These are phyloP conservation scores for Chelonia mydas DNA, from an alignment of 2,797 vertebrate genomes.

Conservation along the genomic window DNA sequence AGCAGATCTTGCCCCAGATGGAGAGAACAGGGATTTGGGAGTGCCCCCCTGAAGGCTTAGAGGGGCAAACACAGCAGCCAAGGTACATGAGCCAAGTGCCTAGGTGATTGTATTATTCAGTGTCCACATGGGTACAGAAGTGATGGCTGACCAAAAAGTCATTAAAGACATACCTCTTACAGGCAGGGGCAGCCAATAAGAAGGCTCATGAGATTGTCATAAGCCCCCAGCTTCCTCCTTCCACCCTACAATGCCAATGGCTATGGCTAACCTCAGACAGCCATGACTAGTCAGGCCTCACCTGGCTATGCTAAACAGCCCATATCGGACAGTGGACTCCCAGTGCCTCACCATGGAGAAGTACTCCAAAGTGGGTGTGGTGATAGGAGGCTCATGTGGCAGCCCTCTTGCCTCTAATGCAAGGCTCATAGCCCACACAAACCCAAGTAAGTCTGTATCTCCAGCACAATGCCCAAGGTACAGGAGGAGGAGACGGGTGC, in stretches of 20 bases:
- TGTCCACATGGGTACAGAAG: fast-evolving
- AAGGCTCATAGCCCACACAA: not conserved
- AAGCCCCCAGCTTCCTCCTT: not conserved
- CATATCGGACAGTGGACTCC: too few species aligned
- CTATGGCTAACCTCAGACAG: not conserved
- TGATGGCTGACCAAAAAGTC: not conserved
- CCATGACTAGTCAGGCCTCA: not conserved
- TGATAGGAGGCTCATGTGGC: not conserved
- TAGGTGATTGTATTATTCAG: not conserved
- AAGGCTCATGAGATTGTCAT: not conserved
- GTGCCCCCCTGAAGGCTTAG: fast-evolving
- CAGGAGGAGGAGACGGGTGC: not conserved
- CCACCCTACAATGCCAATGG: not conserved
- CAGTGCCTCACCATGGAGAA: not conserved
- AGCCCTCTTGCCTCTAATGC: not conserved
- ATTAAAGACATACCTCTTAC: not conserved
- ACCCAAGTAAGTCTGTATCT: too few species aligned
- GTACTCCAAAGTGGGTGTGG: not conserved
- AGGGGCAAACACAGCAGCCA: not conserved
- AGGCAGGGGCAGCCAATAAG: not conserved
- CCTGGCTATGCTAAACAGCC: not conserved
- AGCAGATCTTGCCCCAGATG: not conserved
- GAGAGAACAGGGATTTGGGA: not conserved
- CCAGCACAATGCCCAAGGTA: too few species aligned
- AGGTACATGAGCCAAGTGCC: fast-evolving